Conservation (phyloP, 2,113 vertebrate genomes). For the Oplegnathus fasciatus region DNA sequence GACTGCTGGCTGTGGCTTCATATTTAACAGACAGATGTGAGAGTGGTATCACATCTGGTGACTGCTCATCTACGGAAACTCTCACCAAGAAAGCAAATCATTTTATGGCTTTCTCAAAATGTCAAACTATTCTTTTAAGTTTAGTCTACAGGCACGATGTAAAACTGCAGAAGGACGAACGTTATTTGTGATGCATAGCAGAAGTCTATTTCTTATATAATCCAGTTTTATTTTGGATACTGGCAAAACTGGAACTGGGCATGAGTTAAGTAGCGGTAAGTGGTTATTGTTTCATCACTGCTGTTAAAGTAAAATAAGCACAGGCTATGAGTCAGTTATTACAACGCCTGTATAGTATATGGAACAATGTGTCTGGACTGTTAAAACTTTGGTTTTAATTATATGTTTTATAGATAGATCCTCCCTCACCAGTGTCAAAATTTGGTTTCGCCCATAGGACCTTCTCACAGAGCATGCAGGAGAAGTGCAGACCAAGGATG, state of each 20-base stretch:
- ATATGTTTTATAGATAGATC: constrained; percentile 35
- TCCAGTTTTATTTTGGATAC: constrained; percentile 33
- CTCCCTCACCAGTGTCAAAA: constrained; percentile 30
- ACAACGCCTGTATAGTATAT: not conserved
- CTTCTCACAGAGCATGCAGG: constrained; percentile 26
- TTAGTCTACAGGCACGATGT: not conserved
- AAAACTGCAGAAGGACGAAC: not conserved
- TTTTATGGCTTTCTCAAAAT: not conserved
- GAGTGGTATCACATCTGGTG: too few relatives aligned
- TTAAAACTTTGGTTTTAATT: constrained; percentile 32
- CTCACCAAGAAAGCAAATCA: not conserved
- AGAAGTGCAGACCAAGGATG: constrained; percentile 21
- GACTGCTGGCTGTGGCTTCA: not conserved
- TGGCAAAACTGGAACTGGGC: constrained; percentile 10
- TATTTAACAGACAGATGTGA: not conserved
- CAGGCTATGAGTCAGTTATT: constrained; percentile 12
- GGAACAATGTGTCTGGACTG: constrained; percentile 15
- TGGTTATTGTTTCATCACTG: constrained; percentile 36
- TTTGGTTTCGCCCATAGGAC: constrained; percentile 17
- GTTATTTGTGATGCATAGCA: not conserved
- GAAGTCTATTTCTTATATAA: constrained; percentile 52
- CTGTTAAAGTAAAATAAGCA: constrained; percentile 26
- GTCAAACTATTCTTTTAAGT: not conserved
- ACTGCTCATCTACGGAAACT: not conserved
- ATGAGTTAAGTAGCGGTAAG: constrained; percentile 20